phyloP scores from a whole-genome alignment of 2,888 invertebrate genomes.

The Smittia sp. region DNA sequence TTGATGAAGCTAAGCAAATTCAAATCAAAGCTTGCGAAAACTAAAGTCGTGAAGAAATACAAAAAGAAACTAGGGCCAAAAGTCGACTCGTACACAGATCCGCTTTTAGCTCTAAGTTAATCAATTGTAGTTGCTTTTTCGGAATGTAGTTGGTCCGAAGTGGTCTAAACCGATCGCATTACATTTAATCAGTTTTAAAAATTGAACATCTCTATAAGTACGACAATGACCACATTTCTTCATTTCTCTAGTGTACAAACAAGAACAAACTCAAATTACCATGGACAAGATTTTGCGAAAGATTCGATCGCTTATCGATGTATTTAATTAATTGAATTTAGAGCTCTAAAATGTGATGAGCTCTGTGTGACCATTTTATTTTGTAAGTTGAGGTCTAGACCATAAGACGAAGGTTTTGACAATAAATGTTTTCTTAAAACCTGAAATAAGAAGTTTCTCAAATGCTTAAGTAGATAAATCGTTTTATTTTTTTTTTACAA shows the following conservation, averaged over 20 bases:
- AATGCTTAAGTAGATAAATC: background rate
- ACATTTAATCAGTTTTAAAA: background rate
- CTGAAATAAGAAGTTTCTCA: background rate
- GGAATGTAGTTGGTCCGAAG: background rate
- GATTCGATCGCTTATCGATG: background rate
- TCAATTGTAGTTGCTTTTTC: background rate
- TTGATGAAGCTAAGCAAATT: slow-evolving; percentile 56
- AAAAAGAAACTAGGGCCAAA: slow-evolving; percentile 52
- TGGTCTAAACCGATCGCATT: background rate
- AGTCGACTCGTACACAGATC: slow-evolving; percentile 50
- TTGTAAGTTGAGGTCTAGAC: slow-evolving; percentile 28
- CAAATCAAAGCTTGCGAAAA: slow-evolving; percentile 63
- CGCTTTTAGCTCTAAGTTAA: slow-evolving; percentile 53
- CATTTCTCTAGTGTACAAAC: background rate
- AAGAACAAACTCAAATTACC: background rate
- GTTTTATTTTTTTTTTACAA: background rate
- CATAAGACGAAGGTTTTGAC: background rate
- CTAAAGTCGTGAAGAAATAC: slow-evolving; percentile 57
- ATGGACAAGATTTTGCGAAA: background rate
- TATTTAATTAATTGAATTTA: background rate
- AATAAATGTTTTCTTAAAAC: slow-evolving; percentile 1
- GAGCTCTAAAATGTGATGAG: slow-evolving; percentile 22
- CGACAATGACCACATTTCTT: background rate
- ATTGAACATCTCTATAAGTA: background rate
- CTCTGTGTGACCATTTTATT: slow-evolving; percentile 35